A percentile compares a stretch with the other conserved stretches of the same genome.
phyloP scores from a whole-genome alignment of 2,797 vertebrate genomes.

The Macropodus opercularis region DNA sequence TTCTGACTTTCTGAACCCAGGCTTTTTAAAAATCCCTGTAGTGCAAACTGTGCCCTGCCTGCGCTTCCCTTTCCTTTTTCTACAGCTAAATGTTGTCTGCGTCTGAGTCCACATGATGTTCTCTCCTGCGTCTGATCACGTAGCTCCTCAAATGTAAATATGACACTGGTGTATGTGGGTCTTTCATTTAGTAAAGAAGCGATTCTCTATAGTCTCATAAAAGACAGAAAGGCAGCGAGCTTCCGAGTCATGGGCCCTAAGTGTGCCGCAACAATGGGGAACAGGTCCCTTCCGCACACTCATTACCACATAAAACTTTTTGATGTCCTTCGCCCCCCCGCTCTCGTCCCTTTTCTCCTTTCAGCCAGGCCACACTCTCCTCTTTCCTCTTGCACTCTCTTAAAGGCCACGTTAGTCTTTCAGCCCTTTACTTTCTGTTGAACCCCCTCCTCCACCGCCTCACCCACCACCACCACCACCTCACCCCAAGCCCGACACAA shows the following conservation, averaged over 20 bases:
- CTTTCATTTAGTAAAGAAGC: too few species aligned
- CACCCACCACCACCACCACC: not conserved
- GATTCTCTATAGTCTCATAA: slow-evolving; percentile 12
- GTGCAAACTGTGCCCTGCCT: too few species aligned
- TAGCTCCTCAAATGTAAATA: too few species aligned
- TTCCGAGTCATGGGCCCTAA: slow-evolving; percentile 70
- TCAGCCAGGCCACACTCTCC: slow-evolving; percentile 52
- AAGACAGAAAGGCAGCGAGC: slow-evolving; percentile 40
- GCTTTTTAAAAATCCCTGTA: too few species aligned
- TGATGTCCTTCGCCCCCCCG: slow-evolving; percentile 47
- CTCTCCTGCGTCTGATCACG: too few species aligned
- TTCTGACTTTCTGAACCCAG: too few species aligned
- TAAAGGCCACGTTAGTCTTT: slow-evolving; percentile 66
- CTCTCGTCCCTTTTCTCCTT: slow-evolving; percentile 34
- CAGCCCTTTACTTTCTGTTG: slow-evolving; percentile 63
- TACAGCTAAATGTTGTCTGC: too few species aligned
- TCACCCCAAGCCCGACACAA: slow-evolving; percentile 68
- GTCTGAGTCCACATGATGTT: too few species aligned
- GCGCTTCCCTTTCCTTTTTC: too few species aligned
- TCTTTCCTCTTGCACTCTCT: slow-evolving; percentile 60
- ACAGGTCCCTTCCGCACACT: slow-evolving; percentile 48
- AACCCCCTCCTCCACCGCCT: slow-evolving; percentile 9
- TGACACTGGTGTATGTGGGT: too few species aligned
- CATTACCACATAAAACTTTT: slow-evolving; percentile 61
- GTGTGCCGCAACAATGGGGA: slow-evolving; percentile 79